Conservation (phyloP, 1,140 invertebrate genomes). For the Hermetia illucens region DNA sequence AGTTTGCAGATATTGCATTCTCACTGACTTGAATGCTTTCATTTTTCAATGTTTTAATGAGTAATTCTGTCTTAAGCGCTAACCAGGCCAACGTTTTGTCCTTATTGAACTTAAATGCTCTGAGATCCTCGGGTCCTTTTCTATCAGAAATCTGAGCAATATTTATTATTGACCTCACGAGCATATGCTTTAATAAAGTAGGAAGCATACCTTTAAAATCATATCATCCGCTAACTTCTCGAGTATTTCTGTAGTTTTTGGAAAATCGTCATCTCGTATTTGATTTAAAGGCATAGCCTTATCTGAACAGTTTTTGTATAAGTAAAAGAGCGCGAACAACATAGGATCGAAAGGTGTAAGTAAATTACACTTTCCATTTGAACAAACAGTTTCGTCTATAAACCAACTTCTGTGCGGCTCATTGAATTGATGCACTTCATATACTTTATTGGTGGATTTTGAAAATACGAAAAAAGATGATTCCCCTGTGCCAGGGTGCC, state of each 20-base stretch:
- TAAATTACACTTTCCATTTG: slow-evolving; percentile 56
- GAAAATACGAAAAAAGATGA: no score
- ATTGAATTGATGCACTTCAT: slow-evolving; percentile 50
- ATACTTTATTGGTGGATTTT: no score
- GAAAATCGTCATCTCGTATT: slow-evolving; percentile 33
- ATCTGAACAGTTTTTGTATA: slow-evolving; percentile 38
- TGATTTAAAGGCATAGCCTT: slow-evolving; percentile 55
- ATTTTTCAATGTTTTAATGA: slow-evolving; percentile 44
- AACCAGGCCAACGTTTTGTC: slow-evolving; percentile 60
- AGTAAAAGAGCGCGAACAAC: slow-evolving; percentile 46
- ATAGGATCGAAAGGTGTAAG: slow-evolving; percentile 57
- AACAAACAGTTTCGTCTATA: slow-evolving; percentile 52
- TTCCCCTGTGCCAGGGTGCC: no score
- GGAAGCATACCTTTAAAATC: no score
- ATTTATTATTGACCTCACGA: no score
- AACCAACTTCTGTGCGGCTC: slow-evolving; percentile 56
- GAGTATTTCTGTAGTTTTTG: slow-evolving; percentile 8
- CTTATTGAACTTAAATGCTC: slow-evolving; percentile 64
- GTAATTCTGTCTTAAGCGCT: slow-evolving; percentile 45
- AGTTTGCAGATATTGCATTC: slow-evolving; percentile 54
- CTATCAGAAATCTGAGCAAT: slow-evolving; percentile 7
- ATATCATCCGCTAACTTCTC: slow-evolving; percentile 18
- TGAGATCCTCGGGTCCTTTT: slow-evolving; percentile 46
- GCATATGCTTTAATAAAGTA: no score
- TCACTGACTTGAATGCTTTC: slow-evolving; percentile 55